Base-by-base conservation (phyloP, 2,888 invertebrate genomes). In the Oscheius sp. region DNA sequence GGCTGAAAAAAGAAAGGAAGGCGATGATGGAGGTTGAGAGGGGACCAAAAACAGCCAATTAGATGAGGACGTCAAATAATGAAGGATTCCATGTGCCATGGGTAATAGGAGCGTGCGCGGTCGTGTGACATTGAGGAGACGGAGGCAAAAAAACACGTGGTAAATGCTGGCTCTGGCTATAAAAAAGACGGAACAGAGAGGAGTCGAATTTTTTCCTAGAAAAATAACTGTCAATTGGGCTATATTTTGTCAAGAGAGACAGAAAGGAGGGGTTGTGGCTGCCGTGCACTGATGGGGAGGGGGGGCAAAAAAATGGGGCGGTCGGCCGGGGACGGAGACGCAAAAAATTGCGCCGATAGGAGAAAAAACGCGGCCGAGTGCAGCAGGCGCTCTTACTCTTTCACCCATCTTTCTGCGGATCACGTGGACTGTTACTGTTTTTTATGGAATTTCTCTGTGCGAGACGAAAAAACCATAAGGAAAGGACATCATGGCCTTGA, bases 11-110 rank as follows among this genome's bases (percentile, higher is more conserved):
- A n/a, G 41, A 41, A 20, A 41, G 12, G 12, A 20, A 12, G 4
- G 14, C 8, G 14, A 14, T 9, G 36, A 36, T 22, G 26, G 38
- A 17, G n/a, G 26, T 36, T 6, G 50, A 61, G 62, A 59, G 65
- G 50, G 38, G 66, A 59, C 41, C 61, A 65, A 70, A 68, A 68
- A 64, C 65, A 54, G 36, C 61, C 61, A 65, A 72, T 62, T 67
- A 64, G 47, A 47, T 22, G 38, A 62, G 44, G 17, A 47, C 32
- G 36, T 54, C 45, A 41, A 59, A 67, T 30, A 62, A 38, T 36
- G 38, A 12, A 54, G 22, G 38, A 30, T 2, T 12, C 22, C 22
- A 24, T 47, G 8, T 8, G 20, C 47, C 22, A 22, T 12, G 47
- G 47, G 47, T 47, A 54, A 54, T 54, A 54, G 54, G 54, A 14